Percentiles rank a stretch among this genome's conserved stretches.
Conservation (phyloP, 2,888 invertebrate genomes). For the Clepsis dumicolana region DNA sequence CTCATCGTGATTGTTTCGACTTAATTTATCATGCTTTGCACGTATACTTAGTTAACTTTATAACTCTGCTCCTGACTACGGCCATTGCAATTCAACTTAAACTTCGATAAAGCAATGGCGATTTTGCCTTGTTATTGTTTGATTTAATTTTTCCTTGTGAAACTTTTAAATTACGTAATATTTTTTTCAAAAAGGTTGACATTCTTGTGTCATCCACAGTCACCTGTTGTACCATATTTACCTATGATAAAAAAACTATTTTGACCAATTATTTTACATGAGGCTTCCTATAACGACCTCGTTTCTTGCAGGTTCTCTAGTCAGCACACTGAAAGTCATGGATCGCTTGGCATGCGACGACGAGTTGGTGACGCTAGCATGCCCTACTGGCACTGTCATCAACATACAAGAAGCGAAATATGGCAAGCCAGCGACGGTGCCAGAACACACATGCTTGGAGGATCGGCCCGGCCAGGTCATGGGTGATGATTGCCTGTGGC, state of each 20-base stretch:
- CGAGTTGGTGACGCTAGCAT: conserved; percentile 92
- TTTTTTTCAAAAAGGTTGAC: no score
- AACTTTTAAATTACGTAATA: no score
- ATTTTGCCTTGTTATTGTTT: background rate
- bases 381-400: conserved; percentile 97
- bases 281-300: background rate
- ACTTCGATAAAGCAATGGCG: background rate
- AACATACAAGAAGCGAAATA: conserved; percentile 95
- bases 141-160: background rate
- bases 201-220: no score
- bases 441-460: conserved; percentile 68
- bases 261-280: no score
- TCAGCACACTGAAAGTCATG: conserved; percentile 95
- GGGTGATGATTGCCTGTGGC: conserved; percentile 56
- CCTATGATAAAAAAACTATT: no score
- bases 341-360: conserved; percentile 96
- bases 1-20: conserved; percentile 2
- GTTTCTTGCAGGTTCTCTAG: conserved; percentile 90
- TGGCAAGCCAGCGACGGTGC: conserved; percentile 86
- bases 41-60: conserved; percentile 6
- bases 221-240: no score
- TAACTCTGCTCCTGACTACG: background rate
- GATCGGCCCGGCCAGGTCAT: conserved; percentile 63
- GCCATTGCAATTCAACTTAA: background rate
- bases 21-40: conserved; percentile 6